phyloP scores from a whole-genome alignment of 2,113 vertebrate genomes.

The Lepus europaeus region DNA sequence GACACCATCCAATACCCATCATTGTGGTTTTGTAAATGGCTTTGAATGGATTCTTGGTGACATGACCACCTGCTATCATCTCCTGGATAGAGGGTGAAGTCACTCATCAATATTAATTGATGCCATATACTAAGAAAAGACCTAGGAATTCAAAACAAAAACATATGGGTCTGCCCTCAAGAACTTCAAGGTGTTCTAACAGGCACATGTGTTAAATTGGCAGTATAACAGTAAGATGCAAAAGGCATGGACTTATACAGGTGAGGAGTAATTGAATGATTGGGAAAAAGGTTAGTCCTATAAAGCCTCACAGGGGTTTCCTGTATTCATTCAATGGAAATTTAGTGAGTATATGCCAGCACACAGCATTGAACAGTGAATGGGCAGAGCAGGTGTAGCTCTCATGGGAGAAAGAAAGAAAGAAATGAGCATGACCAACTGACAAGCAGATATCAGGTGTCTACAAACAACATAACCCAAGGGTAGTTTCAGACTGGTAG shows the following conservation, averaged over 20 bases:
- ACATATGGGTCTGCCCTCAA: neutral
- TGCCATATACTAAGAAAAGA: neutral
- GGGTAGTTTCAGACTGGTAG: neutral
- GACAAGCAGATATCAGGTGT: neutral
- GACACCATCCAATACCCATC: neutral
- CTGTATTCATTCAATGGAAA: too few relatives aligned
- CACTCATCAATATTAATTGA: slow-evolving; percentile 52
- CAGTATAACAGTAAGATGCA: accelerated
- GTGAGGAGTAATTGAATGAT: too few relatives aligned
- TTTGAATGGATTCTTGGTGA: slow-evolving; percentile 38
- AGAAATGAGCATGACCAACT: neutral
- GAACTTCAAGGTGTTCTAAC: neutral
- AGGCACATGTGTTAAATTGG: accelerated
- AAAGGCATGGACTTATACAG: neutral
- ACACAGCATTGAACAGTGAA: accelerated
- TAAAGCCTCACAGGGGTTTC: neutral
- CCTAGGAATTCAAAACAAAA: neutral
- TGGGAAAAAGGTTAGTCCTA: too few relatives aligned
- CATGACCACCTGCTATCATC: neutral
- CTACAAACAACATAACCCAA: neutral
- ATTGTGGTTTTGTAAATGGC: neutral
- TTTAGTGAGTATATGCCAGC: neutral
- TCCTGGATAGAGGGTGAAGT: slow-evolving; percentile 51
- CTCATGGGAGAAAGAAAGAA: neutral
- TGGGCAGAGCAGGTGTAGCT: neutral